Evolutionary conservation across 2,797 vertebrate genomes (phyloP).

Genomic region (Pachyuromys duprasi): DNA sequence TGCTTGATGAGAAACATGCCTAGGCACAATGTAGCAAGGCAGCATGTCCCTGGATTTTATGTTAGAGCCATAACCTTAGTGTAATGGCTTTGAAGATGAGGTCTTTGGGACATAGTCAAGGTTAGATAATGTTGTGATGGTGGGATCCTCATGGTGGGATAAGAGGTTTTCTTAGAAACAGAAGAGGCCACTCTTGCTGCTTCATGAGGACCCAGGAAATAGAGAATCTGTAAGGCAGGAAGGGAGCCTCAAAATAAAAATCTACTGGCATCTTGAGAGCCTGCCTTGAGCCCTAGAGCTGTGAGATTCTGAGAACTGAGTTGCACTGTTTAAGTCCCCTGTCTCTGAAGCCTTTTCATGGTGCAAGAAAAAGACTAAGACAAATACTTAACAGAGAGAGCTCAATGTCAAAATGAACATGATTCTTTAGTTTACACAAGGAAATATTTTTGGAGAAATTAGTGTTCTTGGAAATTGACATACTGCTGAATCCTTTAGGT

Average conservation of each 20-base stretch:
- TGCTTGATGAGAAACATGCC: neutral
- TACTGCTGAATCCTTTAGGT: neutral
- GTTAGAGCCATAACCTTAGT: neutral
- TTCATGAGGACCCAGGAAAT: neutral
- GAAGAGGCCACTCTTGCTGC: neutral
- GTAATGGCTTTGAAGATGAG: neutral
- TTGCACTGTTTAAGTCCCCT: neutral
- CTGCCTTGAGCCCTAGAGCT: neutral
- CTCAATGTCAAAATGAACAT: neutral
- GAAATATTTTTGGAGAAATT: constrained; percentile 32
- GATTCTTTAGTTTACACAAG: neutral
- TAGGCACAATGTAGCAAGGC: neutral
- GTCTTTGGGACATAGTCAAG: neutral
- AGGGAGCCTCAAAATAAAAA: neutral
- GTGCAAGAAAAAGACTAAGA: neutral
- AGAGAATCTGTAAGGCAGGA: neutral
- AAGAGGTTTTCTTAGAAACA: neutral
- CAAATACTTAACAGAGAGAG: neutral
- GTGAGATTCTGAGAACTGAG: neutral
- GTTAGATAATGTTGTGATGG: neutral
- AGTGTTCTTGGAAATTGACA: neutral
- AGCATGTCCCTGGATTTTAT: neutral
- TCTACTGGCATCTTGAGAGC: neutral
- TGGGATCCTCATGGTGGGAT: neutral
- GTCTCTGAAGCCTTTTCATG: neutral